A percentile compares a stretch with the other conserved stretches of the same genome.
Conservation (phyloP, 2,888 invertebrate genomes). For the Tolmerus cingulatus region DNA sequence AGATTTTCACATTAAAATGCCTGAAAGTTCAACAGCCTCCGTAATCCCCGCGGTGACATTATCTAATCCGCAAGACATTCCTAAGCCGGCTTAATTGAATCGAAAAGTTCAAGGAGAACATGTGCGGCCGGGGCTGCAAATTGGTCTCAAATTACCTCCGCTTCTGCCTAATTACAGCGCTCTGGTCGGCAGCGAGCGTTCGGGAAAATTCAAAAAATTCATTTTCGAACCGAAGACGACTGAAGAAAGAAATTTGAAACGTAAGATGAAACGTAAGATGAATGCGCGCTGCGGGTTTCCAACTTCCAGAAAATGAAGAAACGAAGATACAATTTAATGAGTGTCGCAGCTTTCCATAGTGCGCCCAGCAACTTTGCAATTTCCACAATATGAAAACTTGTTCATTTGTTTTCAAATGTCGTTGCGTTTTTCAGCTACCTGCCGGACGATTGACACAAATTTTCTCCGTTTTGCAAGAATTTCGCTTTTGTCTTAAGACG, state of each 20-base stretch:
- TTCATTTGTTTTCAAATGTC: not conserved
- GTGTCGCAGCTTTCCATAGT: not conserved
- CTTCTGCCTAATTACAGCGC: not conserved
- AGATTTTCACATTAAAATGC: not conserved
- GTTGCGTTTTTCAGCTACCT: not conserved
- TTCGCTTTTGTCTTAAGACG: not conserved
- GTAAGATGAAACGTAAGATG: not conserved
- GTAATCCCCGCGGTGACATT: not conserved
- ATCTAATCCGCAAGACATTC: not conserved
- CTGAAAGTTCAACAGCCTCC: not conserved
- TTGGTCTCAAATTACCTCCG: not conserved
- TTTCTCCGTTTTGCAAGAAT: not conserved
- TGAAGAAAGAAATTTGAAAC: not conserved
- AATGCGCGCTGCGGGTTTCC: not conserved
- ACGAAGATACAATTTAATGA: not conserved
- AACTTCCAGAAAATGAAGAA: not conserved
- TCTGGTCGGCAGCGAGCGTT: not conserved
- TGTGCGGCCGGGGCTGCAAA: not conserved
- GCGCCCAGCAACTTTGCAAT: not conserved
- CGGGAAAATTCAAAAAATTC: not conserved
- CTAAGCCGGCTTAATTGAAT: not conserved
- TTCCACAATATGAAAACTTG: not conserved
- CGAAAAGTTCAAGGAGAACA: not conserved
- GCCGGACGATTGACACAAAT: not conserved
- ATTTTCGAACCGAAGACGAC: not conserved